Evolutionary conservation across 2,888 invertebrate genomes (phyloP).

Genomic region (Tenthredo notha): DNA sequence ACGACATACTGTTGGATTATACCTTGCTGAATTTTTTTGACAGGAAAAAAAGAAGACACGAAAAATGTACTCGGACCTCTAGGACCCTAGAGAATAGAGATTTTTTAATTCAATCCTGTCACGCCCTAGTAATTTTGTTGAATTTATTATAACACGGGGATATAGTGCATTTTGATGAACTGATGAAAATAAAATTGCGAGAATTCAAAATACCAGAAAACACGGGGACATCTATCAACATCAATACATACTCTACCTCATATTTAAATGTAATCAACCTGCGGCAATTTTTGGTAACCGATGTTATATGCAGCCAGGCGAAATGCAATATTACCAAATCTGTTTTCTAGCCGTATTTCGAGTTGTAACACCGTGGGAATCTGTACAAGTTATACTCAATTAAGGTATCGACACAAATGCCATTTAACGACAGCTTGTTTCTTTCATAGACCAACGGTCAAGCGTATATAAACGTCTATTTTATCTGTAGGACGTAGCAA

Average conservation of each 20-base stretch:
- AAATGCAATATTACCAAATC: conserved; percentile 14
- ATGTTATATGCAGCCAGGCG: background rate
- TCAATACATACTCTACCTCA: background rate
- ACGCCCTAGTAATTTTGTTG: background rate
- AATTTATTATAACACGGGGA: background rate
- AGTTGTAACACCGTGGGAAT: conserved; percentile 41
- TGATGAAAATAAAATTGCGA: background rate
- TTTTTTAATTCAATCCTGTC: conserved; percentile 18
- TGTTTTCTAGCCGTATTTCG: background rate
- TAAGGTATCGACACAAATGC: conserved; percentile 30
- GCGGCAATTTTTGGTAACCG: background rate
- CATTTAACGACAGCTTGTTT: conserved; percentile 40
- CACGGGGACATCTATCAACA: background rate
- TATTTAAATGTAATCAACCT: background rate
- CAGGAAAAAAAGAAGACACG: background rate
- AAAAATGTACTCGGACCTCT: background rate
- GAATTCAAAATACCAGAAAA: background rate
- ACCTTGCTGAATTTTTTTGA: conserved; percentile 11
- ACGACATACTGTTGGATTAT: no score
- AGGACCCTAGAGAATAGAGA: background rate
- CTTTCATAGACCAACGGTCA: conserved; percentile 26
- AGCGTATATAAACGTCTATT: conserved; percentile 32
- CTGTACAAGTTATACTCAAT: conserved; percentile 35
- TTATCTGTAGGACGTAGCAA: conserved; percentile 16
- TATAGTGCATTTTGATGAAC: background rate